phyloP scores from a whole-genome alignment of 2,797 vertebrate species.

The Fistularia commersonii region DNA sequence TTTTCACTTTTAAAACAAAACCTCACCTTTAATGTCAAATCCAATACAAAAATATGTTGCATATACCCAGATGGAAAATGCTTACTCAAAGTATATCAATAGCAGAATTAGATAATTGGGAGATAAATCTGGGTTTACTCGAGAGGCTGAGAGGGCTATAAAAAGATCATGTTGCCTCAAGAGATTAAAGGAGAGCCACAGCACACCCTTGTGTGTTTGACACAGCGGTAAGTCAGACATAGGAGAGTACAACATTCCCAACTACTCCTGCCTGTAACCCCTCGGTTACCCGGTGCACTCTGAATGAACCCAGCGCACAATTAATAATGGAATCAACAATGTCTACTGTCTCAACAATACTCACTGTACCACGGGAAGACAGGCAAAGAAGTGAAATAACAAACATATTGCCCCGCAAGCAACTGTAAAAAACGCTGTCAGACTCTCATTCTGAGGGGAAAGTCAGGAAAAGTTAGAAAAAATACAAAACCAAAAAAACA shows the following conservation, averaged over 20 bases:
- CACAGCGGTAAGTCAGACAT: conserved; percentile 3
- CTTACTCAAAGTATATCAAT: conserved; percentile 35
- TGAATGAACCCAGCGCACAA: conserved; percentile 67
- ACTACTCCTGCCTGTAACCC: conserved; percentile 63
- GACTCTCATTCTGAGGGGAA: too few species aligned
- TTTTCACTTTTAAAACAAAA: too few species aligned
- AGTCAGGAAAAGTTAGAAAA: conserved; percentile 2
- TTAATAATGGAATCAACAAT: conserved; percentile 75
- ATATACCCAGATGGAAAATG: conserved; percentile 18
- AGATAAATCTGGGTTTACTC: conserved; percentile 53
- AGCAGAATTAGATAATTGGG: conserved; percentile 47
- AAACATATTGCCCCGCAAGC: conserved; percentile 8
- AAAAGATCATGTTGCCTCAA: conserved; percentile 56
- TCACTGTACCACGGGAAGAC: conserved; percentile 29
- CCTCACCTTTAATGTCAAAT: too few species aligned
- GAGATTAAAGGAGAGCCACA: conserved; percentile 24
- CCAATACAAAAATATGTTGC: too few species aligned
- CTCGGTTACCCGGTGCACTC: conserved; percentile 71
- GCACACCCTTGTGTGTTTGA: conserved; percentile 17
- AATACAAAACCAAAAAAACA: conserved; percentile 4
- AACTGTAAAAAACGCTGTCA: conserved; percentile 27
- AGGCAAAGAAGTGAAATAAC: conserved; percentile 18
- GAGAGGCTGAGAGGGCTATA: conserved; percentile 48
- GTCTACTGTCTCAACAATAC: conserved; percentile 44
- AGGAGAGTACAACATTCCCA: conserved; percentile 4